These are phyloP conservation scores for Danio jaintianensis DNA, from an alignment of 2,797 vertebrate genomes.

Conservation along the genomic window DNA sequence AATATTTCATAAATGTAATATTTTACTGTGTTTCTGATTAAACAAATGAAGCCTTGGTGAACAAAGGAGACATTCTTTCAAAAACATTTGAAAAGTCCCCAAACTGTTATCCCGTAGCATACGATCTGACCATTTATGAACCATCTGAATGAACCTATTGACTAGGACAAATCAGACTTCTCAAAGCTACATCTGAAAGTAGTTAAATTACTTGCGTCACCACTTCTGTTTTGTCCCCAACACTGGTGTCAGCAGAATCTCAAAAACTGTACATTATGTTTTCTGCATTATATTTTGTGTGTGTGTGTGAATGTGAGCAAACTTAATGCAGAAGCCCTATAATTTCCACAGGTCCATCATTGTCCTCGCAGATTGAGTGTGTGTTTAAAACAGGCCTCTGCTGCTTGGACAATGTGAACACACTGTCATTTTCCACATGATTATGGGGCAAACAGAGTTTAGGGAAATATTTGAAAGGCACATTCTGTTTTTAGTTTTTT, in stretches of 20 bases:
- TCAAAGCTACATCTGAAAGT: not conserved
- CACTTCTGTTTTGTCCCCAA: not conserved
- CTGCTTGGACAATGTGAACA: constrained; percentile 75
- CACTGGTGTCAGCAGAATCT: not conserved
- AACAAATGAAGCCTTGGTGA: too few species aligned
- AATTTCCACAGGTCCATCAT: constrained; percentile 70
- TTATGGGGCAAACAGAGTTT: constrained; percentile 77
- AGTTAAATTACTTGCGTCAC: not conserved
- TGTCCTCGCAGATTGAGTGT: constrained; percentile 52
- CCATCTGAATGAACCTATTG: not conserved
- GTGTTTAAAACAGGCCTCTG: constrained; percentile 68
- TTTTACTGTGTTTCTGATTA: too few species aligned
- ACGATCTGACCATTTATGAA: too few species aligned
- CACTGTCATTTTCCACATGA: constrained; percentile 76
- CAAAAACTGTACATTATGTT: not conserved
- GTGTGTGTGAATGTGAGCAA: constrained; percentile 46
- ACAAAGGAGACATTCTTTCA: too few species aligned
- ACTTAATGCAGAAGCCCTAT: constrained; percentile 52
- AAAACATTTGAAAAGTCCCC: not conserved
- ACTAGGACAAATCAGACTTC: not conserved
- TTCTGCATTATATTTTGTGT: constrained; percentile 32
- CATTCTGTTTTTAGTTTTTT: constrained; percentile 74
- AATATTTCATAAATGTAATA: too few species aligned
- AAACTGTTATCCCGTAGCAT: too few species aligned
- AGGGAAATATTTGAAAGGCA: constrained; percentile 76